A percentile compares a stretch with the other conserved stretches of the same genome.
Evolutionary conservation across 1,140 invertebrate species (phyloP).

Genomic region (Holcopasites calliopsidis): DNA sequence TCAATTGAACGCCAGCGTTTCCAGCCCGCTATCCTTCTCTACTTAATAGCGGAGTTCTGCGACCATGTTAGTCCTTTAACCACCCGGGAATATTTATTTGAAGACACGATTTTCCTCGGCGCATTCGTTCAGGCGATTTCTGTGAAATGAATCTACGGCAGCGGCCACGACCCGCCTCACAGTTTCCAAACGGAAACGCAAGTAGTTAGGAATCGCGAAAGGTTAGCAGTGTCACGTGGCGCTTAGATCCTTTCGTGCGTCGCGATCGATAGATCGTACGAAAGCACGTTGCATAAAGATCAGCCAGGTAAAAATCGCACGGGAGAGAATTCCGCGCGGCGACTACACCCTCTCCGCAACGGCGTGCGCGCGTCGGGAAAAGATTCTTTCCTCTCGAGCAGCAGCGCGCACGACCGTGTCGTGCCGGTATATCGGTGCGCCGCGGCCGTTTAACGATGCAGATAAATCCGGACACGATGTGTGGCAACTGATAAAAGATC

Average conservation of each 20-base stretch:
- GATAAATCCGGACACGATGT: constrained; percentile 53
- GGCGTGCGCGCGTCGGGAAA: constrained; percentile 24
- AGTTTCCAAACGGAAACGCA: no score
- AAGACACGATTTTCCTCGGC: not conserved
- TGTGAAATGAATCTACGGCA: no score
- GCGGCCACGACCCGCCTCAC: no score
- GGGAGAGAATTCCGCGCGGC: constrained; percentile 13
- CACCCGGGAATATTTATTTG: not conserved
- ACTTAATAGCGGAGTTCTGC: not conserved
- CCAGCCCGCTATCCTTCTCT: not conserved
- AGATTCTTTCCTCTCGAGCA: constrained; percentile 33
- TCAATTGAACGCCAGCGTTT: not conserved
- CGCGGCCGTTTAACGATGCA: constrained; percentile 40
- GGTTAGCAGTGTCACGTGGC: constrained; percentile 40
- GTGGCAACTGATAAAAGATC: constrained; percentile 61
- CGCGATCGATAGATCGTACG: constrained; percentile 26
- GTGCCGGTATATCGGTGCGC: constrained; percentile 22
- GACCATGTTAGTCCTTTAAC: not conserved
- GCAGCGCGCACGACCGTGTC: constrained; percentile 3
- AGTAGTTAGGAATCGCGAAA: constrained; percentile 14
- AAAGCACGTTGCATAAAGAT: constrained; percentile 17
- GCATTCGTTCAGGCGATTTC: no score
- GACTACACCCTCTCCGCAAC: constrained; percentile 30
- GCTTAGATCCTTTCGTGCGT: constrained; percentile 4
- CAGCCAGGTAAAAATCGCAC: not conserved